Evolutionary conservation across 2,797 vertebrate genomes (phyloP).

Genomic region (Eulemur albifrons): DNA sequence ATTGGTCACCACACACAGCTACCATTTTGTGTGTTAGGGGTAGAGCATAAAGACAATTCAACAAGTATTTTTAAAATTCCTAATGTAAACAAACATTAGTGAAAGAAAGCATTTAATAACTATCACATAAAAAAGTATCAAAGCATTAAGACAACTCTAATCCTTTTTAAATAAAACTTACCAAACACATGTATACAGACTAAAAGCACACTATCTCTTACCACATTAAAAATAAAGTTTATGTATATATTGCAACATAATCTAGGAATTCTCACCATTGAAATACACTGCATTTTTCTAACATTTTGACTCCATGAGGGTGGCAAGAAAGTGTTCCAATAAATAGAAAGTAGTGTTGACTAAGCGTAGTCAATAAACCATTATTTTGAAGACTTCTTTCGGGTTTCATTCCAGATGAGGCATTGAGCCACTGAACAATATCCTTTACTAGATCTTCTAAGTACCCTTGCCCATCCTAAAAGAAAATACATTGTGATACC

Average conservation of each 20-base stretch:
- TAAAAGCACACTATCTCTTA: not conserved
- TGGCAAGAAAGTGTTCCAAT: constrained; percentile 96
- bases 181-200: not conserved
- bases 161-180: not conserved
- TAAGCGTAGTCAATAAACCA: constrained; percentile 95
- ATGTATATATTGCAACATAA: not conserved
- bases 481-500: constrained; percentile 9
- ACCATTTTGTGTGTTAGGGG: not conserved
- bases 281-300: constrained; percentile 99
- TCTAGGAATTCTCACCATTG: constrained; percentile 90
- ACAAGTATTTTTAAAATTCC: not conserved
- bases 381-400: constrained; percentile 97
- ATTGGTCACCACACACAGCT: not conserved
- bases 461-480: constrained; percentile 95
- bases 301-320: constrained; percentile 96
- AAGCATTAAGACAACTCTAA: not conserved
- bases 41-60: not conserved
- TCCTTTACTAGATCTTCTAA: constrained; percentile 97
- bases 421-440: constrained; percentile 95
- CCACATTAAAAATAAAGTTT: constrained; percentile 18
- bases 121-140: not conserved
- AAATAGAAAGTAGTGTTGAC: constrained; percentile 99
- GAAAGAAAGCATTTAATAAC: constrained; percentile 7
- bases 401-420: constrained; percentile 93
- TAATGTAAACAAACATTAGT: constrained; percentile 39